Percentiles rank a stretch among this genome's conserved stretches.
phyloP scores from a whole-genome alignment of 1,140 invertebrate species.

The Pissodes strobi region DNA sequence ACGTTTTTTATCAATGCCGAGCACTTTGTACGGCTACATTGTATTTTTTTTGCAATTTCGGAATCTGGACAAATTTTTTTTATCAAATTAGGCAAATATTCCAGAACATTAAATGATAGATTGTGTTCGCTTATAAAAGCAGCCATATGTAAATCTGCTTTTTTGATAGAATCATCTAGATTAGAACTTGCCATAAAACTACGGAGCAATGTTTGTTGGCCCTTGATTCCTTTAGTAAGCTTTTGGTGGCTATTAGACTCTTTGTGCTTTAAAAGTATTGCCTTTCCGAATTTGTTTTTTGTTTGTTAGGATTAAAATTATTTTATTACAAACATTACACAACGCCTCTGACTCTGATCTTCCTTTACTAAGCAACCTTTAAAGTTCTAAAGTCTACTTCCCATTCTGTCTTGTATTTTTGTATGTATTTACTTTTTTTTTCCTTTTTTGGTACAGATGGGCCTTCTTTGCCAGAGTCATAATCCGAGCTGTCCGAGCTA shows the following conservation, averaged over 20 bases:
- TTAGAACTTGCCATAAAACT: not conserved
- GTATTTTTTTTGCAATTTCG: slow-evolving; percentile 18
- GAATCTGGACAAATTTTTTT: slow-evolving; percentile 31
- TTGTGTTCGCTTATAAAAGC: slow-evolving; percentile 40
- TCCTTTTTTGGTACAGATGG: too few relatives aligned
- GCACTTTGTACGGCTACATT: slow-evolving; percentile 27
- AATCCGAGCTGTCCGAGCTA: too few relatives aligned
- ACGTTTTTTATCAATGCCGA: slow-evolving; percentile 25
- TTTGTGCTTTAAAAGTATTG: slow-evolving; percentile 5
- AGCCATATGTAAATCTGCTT: slow-evolving; percentile 16
- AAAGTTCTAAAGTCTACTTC: too few relatives aligned
- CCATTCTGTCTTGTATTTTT: too few relatives aligned
- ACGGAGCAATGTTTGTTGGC: not conserved
- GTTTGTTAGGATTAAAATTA: too few relatives aligned
- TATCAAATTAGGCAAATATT: slow-evolving; percentile 31
- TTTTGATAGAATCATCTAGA: slow-evolving; percentile 1
- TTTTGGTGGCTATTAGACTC: slow-evolving; percentile 4
- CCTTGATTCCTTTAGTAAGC: not conserved
- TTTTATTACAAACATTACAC: not conserved
- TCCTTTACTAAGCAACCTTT: not conserved
- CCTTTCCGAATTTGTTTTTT: not conserved
- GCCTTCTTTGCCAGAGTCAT: too few relatives aligned
- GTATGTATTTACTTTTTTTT: too few relatives aligned
- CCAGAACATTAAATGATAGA: slow-evolving; percentile 26
- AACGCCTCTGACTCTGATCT: not conserved